These are phyloP conservation scores for Leucophora obtusa DNA, from an alignment of 2,888 invertebrate species.

Conservation along the genomic window DNA sequence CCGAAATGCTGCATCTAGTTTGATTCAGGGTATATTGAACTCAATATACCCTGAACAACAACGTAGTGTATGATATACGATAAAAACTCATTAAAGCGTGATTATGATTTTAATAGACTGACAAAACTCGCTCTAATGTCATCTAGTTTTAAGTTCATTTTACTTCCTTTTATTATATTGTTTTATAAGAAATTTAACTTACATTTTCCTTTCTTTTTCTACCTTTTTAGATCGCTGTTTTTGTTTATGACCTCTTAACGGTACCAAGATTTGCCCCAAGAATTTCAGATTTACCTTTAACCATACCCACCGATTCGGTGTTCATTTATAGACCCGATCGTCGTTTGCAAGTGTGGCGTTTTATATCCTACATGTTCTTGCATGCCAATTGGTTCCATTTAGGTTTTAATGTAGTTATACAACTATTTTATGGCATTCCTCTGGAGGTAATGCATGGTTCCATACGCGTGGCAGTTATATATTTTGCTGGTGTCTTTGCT, in stretches of 20 bases:
- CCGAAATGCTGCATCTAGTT: too few species aligned
- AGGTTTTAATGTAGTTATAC: constrained; percentile 95
- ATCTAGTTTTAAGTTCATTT: too few species aligned
- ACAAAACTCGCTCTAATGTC: too few species aligned
- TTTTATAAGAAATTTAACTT: background rate
- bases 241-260: constrained; percentile 91
- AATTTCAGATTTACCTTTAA: constrained; percentile 91
- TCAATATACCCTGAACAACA: too few species aligned
- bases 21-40: too few species aligned
- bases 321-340: constrained; percentile 97
- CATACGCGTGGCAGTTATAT: constrained; percentile 90
- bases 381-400: constrained; percentile 98
- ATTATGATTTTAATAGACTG: too few species aligned
- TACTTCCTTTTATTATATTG: too few species aligned
- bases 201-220: constrained; percentile 32
- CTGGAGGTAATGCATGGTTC: constrained; percentile 98
- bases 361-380: constrained; percentile 95
- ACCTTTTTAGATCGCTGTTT: constrained; percentile 89
- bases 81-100: too few species aligned
- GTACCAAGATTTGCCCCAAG: constrained; percentile 58
- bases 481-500: constrained; percentile 94
- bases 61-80: too few species aligned
- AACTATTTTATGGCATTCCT: constrained; percentile 94
- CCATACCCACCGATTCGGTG: constrained; percentile 93
- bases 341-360: constrained; percentile 94